These are phyloP conservation scores for Sebastes matsubarae DNA, from an alignment of 2,797 vertebrate genomes.

Conservation along the genomic window DNA sequence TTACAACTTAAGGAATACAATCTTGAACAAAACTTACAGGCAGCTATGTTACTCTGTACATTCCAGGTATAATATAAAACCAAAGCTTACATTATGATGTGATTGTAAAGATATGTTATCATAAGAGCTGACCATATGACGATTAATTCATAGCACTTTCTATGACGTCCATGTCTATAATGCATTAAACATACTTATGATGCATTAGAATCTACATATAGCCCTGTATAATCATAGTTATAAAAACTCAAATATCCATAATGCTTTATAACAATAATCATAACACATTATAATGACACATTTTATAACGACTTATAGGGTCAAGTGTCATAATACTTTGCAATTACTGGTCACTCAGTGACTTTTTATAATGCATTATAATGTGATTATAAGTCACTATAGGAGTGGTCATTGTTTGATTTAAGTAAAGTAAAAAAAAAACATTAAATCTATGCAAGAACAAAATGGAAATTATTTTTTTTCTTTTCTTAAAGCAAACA, in stretches of 20 bases:
- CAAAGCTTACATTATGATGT: not conserved
- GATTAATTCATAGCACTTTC: not conserved
- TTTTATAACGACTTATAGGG: not conserved
- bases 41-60: not conserved
- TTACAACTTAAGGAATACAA: conserved; percentile 5
- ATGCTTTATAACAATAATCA: not conserved
- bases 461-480: no score
- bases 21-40: not conserved
- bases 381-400: not conserved
- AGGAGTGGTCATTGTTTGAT: not conserved
- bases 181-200: not conserved
- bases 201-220: rapidly evolving
- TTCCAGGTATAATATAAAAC: not conserved
- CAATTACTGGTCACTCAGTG: not conserved
- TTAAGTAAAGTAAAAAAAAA: no score
- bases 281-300: not conserved
- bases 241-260: not conserved
- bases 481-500: no score
- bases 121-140: not conserved
- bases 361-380: no score
- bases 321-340: not conserved
- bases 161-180: not conserved
- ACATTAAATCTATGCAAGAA: no score
- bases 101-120: not conserved
- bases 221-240: not conserved